These are phyloP conservation scores for Empidonax traillii DNA, from an alignment of 2,113 vertebrate species.

Conservation along the genomic window DNA sequence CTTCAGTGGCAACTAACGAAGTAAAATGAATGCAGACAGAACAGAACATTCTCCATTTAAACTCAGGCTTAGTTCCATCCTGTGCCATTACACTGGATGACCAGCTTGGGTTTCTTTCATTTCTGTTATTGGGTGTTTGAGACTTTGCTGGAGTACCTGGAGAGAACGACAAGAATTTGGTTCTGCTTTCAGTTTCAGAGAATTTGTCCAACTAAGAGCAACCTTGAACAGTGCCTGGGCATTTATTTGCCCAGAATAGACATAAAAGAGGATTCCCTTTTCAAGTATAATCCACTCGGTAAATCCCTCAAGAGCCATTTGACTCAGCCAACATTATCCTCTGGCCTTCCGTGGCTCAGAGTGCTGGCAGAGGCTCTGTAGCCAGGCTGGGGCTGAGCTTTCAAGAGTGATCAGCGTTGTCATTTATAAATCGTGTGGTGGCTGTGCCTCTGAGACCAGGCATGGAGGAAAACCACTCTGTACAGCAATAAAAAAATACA, in stretches of 20 bases:
- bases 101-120: not conserved
- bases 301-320: slow-evolving; percentile 63
- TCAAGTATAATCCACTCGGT: slow-evolving; percentile 37
- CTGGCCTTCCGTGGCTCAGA: slow-evolving; percentile 23
- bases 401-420: not conserved
- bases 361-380: slow-evolving; percentile 2
- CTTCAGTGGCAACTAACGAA: not conserved
- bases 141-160: not conserved
- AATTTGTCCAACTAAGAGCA: not conserved
- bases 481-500: not conserved
- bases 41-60: not conserved
- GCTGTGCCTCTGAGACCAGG: not conserved
- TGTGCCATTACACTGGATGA: not conserved
- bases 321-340: slow-evolving; percentile 42
- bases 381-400: slow-evolving; percentile 13
- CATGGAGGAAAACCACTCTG: not conserved
- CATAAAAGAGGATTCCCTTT: slow-evolving; percentile 62
- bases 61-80: not conserved
- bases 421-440: not conserved
- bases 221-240: not conserved
- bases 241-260: slow-evolving; percentile 22
- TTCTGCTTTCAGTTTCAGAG: slow-evolving; percentile 21
- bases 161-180: not conserved
- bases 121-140: not conserved
- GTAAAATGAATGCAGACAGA: not conserved